Evolutionary conservation across 1,140 invertebrate genomes (phyloP).

Genomic region (Sitobion miscanthi): DNA sequence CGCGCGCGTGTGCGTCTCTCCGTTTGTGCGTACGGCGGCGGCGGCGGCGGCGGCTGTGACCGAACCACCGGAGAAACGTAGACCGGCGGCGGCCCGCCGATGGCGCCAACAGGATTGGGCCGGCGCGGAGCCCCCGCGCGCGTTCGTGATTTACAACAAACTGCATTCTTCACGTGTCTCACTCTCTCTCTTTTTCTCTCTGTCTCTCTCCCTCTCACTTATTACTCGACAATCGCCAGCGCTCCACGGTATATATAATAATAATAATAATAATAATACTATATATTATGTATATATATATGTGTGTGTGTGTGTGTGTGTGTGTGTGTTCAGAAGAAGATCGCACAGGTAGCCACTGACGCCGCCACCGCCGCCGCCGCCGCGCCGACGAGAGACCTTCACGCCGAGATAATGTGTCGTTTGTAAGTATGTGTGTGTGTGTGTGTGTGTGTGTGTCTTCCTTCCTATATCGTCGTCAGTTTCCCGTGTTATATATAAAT

Average conservation of each 20-base stretch:
- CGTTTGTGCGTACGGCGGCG: background rate
- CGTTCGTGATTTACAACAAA: slow-evolving; percentile 55
- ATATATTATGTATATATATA: too few species aligned
- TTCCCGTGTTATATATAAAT: background rate
- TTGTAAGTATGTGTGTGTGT: background rate
- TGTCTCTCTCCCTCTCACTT: background rate
- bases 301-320: too few species aligned
- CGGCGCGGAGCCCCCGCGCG: background rate
- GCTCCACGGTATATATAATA: background rate
- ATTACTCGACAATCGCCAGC: background rate
- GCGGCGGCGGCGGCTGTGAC: slow-evolving; percentile 22
- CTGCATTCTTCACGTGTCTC: slow-evolving; percentile 48
- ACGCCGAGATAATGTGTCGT: background rate
- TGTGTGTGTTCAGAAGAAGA: background rate
- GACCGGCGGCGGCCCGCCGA: slow-evolving; percentile 6
- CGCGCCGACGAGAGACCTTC: slow-evolving; percentile 2
- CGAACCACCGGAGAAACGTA: slow-evolving; percentile 23
- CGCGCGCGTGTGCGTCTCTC: background rate
- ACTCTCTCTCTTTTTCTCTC: background rate
- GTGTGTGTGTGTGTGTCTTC: background rate
- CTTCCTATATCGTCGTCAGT: background rate
- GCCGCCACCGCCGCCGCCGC: background rate
- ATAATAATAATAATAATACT: background rate
- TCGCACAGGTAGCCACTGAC: slow-evolving; percentile 35
- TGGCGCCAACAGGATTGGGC: slow-evolving; percentile 53